A percentile compares a stretch with the other conserved stretches of the same genome.
These are phyloP conservation scores for Clusia tigrina DNA, from an alignment of 2,888 invertebrate species.

Conservation along the genomic window DNA sequence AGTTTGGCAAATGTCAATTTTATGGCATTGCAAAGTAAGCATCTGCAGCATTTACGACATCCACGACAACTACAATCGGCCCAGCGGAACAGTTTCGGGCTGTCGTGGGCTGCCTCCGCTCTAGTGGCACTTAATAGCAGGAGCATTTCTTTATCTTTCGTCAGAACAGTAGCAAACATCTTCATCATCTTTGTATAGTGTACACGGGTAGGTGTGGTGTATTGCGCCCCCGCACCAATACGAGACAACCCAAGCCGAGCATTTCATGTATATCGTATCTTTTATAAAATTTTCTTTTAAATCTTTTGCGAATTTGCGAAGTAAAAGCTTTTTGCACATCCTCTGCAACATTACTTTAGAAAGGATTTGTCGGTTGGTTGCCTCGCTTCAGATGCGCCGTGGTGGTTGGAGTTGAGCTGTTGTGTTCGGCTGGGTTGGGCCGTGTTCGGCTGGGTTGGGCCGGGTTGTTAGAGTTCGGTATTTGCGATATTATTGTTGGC, in stretches of 20 bases:
- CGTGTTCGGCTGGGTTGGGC: not conserved
- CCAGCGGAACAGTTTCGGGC: not conserved
- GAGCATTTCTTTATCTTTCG: not conserved
- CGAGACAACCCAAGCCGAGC: too few species aligned
- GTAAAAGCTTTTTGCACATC: constrained; percentile 10
- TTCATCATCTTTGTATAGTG: not conserved
- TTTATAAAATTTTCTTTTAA: not conserved
- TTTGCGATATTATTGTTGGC: constrained; percentile 7
- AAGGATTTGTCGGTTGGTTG: not conserved
- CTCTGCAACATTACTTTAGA: constrained; percentile 17
- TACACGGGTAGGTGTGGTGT: too few species aligned
- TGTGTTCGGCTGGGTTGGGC: too few species aligned
- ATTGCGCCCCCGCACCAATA: too few species aligned
- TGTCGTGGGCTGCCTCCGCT: not conserved
- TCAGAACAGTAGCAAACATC: not conserved
- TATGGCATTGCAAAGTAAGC: too few species aligned
- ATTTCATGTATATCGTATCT: not conserved
- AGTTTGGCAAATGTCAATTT: not conserved
- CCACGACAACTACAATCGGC: not conserved
- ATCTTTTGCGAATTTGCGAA: not conserved
- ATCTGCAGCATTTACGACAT: not conserved
- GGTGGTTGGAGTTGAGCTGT: not conserved
- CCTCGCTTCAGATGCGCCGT: not conserved
- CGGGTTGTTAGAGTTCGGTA: not conserved
- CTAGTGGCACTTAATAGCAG: not conserved